A percentile compares a stretch with the other conserved stretches of the same genome.
Evolutionary conservation across 2,797 vertebrate genomes (phyloP).

Genomic region (Halcyon badia): DNA sequence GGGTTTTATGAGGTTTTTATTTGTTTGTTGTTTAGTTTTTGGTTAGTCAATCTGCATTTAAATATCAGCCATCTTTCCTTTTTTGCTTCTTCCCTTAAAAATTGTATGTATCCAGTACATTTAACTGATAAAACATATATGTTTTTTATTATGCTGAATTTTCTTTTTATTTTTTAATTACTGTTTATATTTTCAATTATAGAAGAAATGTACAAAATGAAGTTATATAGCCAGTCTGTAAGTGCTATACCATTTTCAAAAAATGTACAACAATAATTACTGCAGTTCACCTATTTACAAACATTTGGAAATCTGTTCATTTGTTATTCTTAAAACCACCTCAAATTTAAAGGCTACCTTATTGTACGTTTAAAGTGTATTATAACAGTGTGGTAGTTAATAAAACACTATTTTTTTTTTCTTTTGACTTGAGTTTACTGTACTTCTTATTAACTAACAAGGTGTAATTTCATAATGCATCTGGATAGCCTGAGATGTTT

Average conservation of each 20-base stretch:
- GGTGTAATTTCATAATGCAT: slow-evolving; percentile 2
- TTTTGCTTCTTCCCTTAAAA: slow-evolving; percentile 87
- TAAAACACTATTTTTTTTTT: slow-evolving; percentile 91
- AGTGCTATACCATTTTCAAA: slow-evolving; percentile 86
- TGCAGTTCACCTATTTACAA: slow-evolving; percentile 86
- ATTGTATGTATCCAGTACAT: slow-evolving; percentile 89
- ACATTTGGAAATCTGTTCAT: slow-evolving; percentile 86
- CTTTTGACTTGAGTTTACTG: slow-evolving; percentile 84
- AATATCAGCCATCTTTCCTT: slow-evolving; percentile 85
- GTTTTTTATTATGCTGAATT: slow-evolving; percentile 88
- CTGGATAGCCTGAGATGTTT: not conserved
- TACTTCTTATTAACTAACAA: slow-evolving; percentile 72
- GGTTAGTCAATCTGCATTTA: slow-evolving; percentile 86
- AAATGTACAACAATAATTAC: slow-evolving; percentile 83
- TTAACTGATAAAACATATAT: slow-evolving; percentile 88
- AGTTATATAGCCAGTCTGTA: slow-evolving; percentile 87
- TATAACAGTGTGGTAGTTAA: slow-evolving; percentile 89
- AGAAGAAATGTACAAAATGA: slow-evolving; percentile 87
- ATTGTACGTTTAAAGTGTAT: slow-evolving; percentile 90
- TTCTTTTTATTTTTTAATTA: slow-evolving; percentile 90
- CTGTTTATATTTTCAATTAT: slow-evolving; percentile 90
- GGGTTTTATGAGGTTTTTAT: slow-evolving; percentile 79
- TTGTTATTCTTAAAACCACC: slow-evolving; percentile 88
- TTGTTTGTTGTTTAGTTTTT: slow-evolving; percentile 80
- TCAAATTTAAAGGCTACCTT: slow-evolving; percentile 88